These are phyloP conservation scores for Corvus hawaiiensis DNA, from an alignment of 2,113 vertebrate species.

Conservation along the genomic window DNA sequence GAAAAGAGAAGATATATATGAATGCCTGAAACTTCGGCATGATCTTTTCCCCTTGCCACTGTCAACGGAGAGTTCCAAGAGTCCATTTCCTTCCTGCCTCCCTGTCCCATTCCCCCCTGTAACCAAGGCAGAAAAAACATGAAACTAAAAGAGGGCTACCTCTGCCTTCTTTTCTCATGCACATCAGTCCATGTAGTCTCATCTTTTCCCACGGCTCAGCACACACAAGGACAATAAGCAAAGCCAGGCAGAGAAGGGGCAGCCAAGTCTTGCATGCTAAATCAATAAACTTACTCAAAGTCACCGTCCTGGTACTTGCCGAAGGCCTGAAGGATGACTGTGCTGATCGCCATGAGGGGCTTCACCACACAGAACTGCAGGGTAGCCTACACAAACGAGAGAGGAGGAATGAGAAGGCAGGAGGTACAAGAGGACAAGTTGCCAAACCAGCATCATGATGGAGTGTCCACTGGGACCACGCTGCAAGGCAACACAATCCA, in stretches of 20 bases:
- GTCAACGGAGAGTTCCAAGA: background rate
- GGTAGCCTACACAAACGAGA: conserved; percentile 77
- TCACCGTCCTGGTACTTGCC: conserved; percentile 95
- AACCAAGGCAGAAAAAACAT: background rate
- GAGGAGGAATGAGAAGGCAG: background rate
- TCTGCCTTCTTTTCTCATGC: background rate
- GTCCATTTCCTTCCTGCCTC: background rate
- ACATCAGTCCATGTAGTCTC: background rate
- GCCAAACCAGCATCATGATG: background rate
- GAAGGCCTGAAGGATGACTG: conserved; percentile 90
- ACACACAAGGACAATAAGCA: background rate
- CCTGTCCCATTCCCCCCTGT: background rate
- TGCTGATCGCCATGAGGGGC: conserved; percentile 91
- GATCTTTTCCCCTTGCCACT: background rate
- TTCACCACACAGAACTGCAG: conserved; percentile 97
- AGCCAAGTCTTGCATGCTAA: background rate
- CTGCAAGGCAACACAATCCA: background rate
- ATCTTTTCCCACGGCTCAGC: background rate
- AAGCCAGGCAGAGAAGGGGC: background rate
- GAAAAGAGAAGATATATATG: background rate
- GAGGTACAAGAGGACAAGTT: background rate
- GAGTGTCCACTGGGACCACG: background rate
- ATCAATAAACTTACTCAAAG: conserved; percentile 83
- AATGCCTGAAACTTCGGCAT: background rate
- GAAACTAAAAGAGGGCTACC: background rate